Base-by-base conservation (phyloP, 1,140 invertebrate species). In the Schlechtendalia chinensis region DNA sequence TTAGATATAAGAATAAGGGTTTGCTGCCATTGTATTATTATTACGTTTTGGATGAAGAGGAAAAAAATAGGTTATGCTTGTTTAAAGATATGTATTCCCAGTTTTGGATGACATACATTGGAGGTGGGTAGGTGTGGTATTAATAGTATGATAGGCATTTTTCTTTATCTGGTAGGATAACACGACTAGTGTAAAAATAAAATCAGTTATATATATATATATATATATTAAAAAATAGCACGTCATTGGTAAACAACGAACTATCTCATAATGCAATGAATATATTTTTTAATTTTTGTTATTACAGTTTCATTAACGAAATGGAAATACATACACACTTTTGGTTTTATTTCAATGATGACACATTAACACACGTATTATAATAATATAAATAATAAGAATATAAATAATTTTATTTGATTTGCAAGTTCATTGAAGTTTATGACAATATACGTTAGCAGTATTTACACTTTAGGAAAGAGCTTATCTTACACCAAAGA, bases 41-140 rank as follows among this genome's bases (percentile, higher is more conserved):
- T 39, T 39, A 39, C 32, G 32, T 39, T 39, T 3, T 39, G 8
- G 32, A 39, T 8, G 32, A 4, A 8, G n/a, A n/a, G 19, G 29
- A 22, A 39, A 39, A 45, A 67, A 45, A 67, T 32, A 0, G 65
- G 65, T 67, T 32, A 67, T 5, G 39, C n/a, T 16, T 2, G n/a
- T 67, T 67, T 67, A 67, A 67, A 63, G 45, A 67, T 67, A 67
- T 47, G 3, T 67, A 67, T 67, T 67, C 22, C 22, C 11, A 14
- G 65, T 67, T 67, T 67, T 22, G n/a, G 61, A 29, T 32, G 17
- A 32, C 61, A 39, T 39, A 10, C 2, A 17, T 19, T 29, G 61
- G 10, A 27, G 29, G 61, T 17, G 6, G 6, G 27, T 29, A 27
- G 59, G 24, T 63, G 27, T 19, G 19, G 61, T 65, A 65, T 65